phyloP scores from a whole-genome alignment of 2,113 vertebrate genomes.

The Sapajus apella region DNA sequence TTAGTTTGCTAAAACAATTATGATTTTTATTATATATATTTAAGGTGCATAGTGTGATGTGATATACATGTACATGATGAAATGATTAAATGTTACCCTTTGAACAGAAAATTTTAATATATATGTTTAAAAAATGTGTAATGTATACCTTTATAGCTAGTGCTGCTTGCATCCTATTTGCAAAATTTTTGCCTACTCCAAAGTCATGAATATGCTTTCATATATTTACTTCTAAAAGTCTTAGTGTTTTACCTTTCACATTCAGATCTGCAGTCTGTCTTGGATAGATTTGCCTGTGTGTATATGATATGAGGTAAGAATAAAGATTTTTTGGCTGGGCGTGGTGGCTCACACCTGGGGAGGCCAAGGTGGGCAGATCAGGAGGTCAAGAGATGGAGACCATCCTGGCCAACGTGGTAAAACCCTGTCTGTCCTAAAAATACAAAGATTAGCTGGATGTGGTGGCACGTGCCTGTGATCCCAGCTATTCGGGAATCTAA shows the following conservation, averaged over 20 bases:
- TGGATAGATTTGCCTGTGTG: neutral
- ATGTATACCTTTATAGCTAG: neutral
- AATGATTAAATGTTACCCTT: neutral
- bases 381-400: too few relatives aligned
- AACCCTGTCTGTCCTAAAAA: too few relatives aligned
- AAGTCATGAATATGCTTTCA: neutral
- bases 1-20: too few relatives aligned
- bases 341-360: too few relatives aligned
- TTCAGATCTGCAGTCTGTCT: neutral
- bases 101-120: neutral
- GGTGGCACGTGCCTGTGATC: too few relatives aligned
- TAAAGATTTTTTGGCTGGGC: neutral
- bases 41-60: too few relatives aligned
- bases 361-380: too few relatives aligned
- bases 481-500: too few relatives aligned
- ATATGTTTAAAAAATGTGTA: neutral
- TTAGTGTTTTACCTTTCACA: neutral
- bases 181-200: neutral
- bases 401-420: too few relatives aligned
- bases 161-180: neutral
- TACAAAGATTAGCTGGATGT: too few relatives aligned
- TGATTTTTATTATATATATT: too few relatives aligned
- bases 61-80: too few relatives aligned
- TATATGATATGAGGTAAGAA: neutral
- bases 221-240: constrained; percentile 13